These are phyloP conservation scores for Oithona nana DNA, from an alignment of 2,888 invertebrate genomes.

Conservation along the genomic window DNA sequence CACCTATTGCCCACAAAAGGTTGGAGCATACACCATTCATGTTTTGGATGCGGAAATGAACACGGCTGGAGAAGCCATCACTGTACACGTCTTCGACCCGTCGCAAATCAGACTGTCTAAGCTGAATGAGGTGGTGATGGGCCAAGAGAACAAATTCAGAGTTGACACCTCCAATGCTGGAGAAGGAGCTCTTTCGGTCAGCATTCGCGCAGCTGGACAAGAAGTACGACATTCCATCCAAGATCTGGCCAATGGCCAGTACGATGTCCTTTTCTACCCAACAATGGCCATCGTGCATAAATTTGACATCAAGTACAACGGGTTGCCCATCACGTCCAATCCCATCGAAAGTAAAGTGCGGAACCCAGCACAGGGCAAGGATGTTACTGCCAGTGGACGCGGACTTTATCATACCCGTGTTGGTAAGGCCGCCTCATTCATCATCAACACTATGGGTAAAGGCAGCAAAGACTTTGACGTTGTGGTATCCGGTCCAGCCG, in stretches of 20 bases:
- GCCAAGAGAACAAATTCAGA: constrained; percentile 30
- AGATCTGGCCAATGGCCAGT: constrained; percentile 46
- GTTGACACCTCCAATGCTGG: constrained; percentile 63
- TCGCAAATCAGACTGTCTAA: constrained; percentile 31
- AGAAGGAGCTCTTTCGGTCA: constrained; percentile 55
- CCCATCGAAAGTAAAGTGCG: constrained; percentile 17
- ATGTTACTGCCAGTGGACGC: constrained; percentile 53
- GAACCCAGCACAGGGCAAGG: constrained; percentile 47
- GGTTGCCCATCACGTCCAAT: constrained; percentile 24
- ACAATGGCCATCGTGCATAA: constrained; percentile 67
- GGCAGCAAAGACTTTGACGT: constrained; percentile 68
- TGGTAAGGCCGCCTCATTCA: constrained; percentile 62
- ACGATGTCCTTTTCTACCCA: constrained; percentile 73
- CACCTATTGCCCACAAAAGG: constrained; percentile 38
- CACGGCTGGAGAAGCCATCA: constrained; percentile 41
- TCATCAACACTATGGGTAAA: constrained; percentile 66
- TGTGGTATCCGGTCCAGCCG: constrained; percentile 59
- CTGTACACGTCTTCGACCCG: constrained; percentile 45
- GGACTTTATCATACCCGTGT: constrained; percentile 63
- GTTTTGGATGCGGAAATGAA: constrained; percentile 41
- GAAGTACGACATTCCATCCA: constrained; percentile 55
- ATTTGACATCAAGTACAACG: constrained; percentile 66
- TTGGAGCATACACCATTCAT: constrained; percentile 52
- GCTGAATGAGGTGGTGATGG: constrained; percentile 29
- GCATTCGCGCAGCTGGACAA: constrained; percentile 57